These are phyloP conservation scores for Dipodomys spectabilis DNA, from an alignment of 2,113 vertebrate species.

Conservation along the genomic window DNA sequence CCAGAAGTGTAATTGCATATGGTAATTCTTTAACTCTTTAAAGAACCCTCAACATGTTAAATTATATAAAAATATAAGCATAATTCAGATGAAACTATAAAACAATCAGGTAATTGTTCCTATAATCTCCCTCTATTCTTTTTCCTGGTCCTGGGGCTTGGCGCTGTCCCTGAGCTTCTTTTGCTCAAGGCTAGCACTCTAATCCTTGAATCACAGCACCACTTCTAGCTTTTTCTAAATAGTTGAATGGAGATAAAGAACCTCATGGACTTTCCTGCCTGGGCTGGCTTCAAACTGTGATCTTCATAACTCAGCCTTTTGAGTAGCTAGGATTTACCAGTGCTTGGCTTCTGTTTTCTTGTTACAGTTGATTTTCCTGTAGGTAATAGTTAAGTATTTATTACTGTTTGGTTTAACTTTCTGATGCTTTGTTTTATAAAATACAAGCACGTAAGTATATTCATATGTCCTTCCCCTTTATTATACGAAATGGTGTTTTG, in stretches of 20 bases:
- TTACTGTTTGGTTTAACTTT: not conserved
- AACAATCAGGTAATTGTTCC: not conserved
- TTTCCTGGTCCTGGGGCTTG: not conserved
- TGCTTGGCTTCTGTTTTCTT: no score
- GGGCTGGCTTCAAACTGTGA: no score
- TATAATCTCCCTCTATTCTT: not conserved
- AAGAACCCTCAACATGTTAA: not conserved
- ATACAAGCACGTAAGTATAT: not conserved
- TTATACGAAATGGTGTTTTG: slow-evolving; percentile 2
- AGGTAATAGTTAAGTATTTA: not conserved
- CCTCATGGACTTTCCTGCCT: no score
- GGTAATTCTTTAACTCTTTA: slow-evolving; percentile 13
- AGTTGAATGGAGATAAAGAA: no score
- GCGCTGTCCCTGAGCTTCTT: no score
- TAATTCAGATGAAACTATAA: not conserved
- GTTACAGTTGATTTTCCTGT: not conserved
- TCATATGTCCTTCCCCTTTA: not conserved
- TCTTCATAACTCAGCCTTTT: no score
- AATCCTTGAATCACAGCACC: no score
- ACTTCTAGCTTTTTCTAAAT: no score
- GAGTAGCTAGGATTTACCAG: no score
- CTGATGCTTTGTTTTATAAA: slow-evolving; percentile 30
- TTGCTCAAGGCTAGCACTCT: no score
- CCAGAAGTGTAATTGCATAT: not conserved
- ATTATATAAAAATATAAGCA: not conserved